Evolutionary conservation across 1,140 invertebrate genomes (phyloP), one percentile per base, ranked within the genome.

Genomic region (Arctopsyche grandis): DNA sequence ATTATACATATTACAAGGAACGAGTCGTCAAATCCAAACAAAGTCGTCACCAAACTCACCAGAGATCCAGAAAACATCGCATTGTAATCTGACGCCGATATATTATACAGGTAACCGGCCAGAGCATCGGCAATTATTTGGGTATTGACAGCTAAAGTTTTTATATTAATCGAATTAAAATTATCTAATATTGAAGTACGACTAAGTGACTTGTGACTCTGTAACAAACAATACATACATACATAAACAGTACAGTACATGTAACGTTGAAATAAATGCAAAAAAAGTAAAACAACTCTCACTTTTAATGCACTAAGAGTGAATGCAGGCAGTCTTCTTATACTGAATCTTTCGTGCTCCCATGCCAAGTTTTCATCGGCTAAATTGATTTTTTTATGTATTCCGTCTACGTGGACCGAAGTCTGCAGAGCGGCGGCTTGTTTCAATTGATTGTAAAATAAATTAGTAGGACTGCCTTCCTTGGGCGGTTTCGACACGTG

Each of bases 331-430:
- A 99, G 90, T 80, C 97, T 90, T 79, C 95, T 91, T 83, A 99
- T 97, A 85, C 96, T 98, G 86, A 95, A 99, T 83, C 97, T 89
- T 86, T 99, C 98, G 85, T 99, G 98, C 85, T 99, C 98, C 98
- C 98, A 99, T 0, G 96, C 94, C 38, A 99, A 86, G 75, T 93
- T 90, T 76, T 97, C 95, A 71, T 99, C 96, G 0, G 96, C 96
- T n/a, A 99, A 88, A 89, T 99, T 98, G 81, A 99, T 99, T 89
- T 99, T 99, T 86, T 99, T 99, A 84, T 99, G 97, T 12, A 97
- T 90, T 69, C 96, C 91, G 83, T 96, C 92, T 24, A 97, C 90
- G 4, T 89, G 91, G 0, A 93, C 83, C 0, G 86, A 84, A 0
- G 84, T 87, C 4, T 88, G 83, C 16, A 88, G 83, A 0, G 90